These are phyloP conservation scores for Oscheius myriophilus DNA, from an alignment of 2,888 invertebrate species.

Conservation along the genomic window DNA sequence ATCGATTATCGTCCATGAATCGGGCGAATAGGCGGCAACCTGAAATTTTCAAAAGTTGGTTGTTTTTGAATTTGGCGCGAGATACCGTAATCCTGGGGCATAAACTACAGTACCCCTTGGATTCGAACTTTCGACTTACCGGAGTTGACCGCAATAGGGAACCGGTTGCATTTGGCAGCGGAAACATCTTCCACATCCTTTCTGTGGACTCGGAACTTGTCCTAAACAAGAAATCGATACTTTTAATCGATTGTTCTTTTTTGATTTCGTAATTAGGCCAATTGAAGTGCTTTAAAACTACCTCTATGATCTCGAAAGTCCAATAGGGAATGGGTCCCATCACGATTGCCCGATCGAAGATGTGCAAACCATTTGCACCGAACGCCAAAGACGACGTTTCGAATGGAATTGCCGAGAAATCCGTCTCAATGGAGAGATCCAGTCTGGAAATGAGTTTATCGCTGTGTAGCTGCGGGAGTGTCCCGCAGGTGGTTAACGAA, in stretches of 20 bases:
- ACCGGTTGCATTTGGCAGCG: slow-evolving; percentile 7
- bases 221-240: slow-evolving; percentile 4
- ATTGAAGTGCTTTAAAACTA: neutral
- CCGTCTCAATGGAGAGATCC: neutral
- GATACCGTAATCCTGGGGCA: too few species aligned
- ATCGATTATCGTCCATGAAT: slow-evolving; percentile 10
- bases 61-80: too few species aligned
- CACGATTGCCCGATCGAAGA: slow-evolving; percentile 28
- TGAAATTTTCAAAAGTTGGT: too few species aligned
- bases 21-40: slow-evolving; percentile 10
- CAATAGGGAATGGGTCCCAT: slow-evolving; percentile 25
- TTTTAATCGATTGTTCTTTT: neutral
- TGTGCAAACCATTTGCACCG: slow-evolving; percentile 14
- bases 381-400: slow-evolving; percentile 11
- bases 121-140: neutral
- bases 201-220: slow-evolving; percentile 5
- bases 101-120: neutral
- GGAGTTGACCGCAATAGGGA: slow-evolving; percentile 17
- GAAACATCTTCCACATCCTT: slow-evolving; percentile 8
- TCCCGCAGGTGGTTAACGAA: slow-evolving; percentile 3
- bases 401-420: slow-evolving; percentile 19
- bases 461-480: neutral
- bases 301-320: slow-evolving; percentile 14
- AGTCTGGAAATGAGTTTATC: slow-evolving; percentile 14
- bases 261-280: neutral